Conservation (phyloP, 2,888 invertebrate genomes). For the Cantharis flavilabris region DNA sequence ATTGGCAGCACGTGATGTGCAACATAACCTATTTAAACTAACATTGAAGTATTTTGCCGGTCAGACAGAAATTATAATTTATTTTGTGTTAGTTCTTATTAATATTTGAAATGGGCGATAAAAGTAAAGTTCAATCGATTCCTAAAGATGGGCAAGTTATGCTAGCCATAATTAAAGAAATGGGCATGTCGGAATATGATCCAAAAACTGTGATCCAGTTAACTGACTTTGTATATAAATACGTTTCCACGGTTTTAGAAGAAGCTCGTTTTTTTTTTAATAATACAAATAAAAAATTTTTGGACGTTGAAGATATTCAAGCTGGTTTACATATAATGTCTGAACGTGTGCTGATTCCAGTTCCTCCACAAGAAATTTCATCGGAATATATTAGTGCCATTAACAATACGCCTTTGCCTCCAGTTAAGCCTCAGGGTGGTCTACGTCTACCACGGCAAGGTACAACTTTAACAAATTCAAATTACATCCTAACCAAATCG, state of each 20-base stretch:
- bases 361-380: constrained; percentile 87
- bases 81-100: background rate
- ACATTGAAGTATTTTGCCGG: background rate
- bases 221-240: constrained; percentile 90
- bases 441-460: constrained; percentile 75
- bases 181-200: constrained; percentile 92
- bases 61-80: background rate
- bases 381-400: constrained; percentile 85
- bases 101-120: background rate
- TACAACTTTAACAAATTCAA: background rate
- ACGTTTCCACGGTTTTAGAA: constrained; percentile 88
- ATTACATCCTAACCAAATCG: constrained; percentile 38
- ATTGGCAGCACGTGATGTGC: too few relatives aligned
- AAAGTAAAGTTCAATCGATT: constrained; percentile 49
- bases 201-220: constrained; percentile 93
- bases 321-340: constrained; percentile 87
- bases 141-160: constrained; percentile 97
- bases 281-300: constrained; percentile 89
- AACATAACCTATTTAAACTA: background rate
- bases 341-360: constrained; percentile 87
- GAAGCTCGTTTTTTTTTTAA: constrained; percentile 89
- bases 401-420: constrained; percentile 85
- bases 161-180: constrained; percentile 92
- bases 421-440: constrained; percentile 92
- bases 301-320: constrained; percentile 91